Base-by-base conservation (phyloP, 2,113 vertebrate genomes). In the Daphoenositta chrysoptera region DNA sequence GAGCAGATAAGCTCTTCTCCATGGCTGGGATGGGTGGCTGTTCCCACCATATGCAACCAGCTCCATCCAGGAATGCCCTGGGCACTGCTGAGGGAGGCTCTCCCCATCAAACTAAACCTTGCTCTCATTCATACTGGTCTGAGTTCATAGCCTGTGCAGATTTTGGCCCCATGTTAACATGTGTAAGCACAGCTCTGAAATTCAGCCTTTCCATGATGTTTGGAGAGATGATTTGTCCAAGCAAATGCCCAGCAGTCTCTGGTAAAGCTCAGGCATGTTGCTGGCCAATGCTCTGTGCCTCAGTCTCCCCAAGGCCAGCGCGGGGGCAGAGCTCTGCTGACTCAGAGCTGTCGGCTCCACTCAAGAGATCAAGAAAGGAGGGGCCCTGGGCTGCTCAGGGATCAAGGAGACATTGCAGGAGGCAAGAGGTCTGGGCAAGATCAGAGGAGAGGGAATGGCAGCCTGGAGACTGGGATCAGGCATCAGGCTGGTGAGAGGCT, bases 71-170 rank as follows among this genome's bases (percentile, higher is more conserved):
- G 51, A 86, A 44, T 26, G 18, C 57, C 45, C 11, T 3, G 42
- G 10, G 6, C 31, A 10, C 17, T 1, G 1, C 21, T 16, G 50
- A 39, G 37, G 33, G 47, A 45, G 39, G 42, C 7, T 66, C 42
- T 78, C 0, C 2, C 37, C 39, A 44, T 22, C 51, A 70, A 31
- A 44, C 42, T 37, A 16, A 82, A 33, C 51, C 47, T 82, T 40
- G 37, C 21, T 56, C 5, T 82, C 1, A 0, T 53, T 58, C 48
- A 11, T 5, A 15, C 0, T 0, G 11, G 18, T 54, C 64, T 28
- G 12, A 79, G 44, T n/a, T 60, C 75, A 61, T 48, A 71, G 13
- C 13, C 40, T 0, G 0, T 12, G 20, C 4, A 10, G 44, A 44
- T 47, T 77, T 65, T n/a, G 40, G 19, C 22, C 39, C 14, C 1